Evolutionary conservation across 2,797 vertebrate species (phyloP), one percentile per base, ranked within the genome.

Genomic region (Malacoctenus gilli): DNA sequence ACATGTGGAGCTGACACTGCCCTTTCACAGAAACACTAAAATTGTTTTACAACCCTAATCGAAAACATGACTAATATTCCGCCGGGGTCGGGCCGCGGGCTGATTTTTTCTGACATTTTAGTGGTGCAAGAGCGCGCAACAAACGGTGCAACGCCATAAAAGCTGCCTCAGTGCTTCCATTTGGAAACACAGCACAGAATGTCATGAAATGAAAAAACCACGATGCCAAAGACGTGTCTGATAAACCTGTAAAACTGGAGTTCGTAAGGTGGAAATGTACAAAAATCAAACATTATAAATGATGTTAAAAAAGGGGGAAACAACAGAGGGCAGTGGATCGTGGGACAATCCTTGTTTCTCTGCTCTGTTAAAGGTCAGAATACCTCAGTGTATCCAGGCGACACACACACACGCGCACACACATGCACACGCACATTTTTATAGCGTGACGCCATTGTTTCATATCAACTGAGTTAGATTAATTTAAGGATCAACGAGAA

Each of bases 281-380:
- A n/a, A n/a, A n/a, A n/a, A n/a, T n/a, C n/a, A n/a, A n/a, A n/a
- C n/a, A n/a, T n/a, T 67, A n/a, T 48, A 5, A 55, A 16, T 53
- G 4, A 35, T 28, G 18, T 32, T 43, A 1, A 35, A 22, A 41
- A 28, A 9, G 7, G 25, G 49, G 11, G 18, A 54, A 49, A 21
- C 14, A 39, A 21, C 35, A 35, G 18, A 1, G 2, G 23, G 6
- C 13, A 21, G 20, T 35, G n/a, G 52, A 63, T 13, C 28, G 21
- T 41, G 10, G 6, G 48, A 64, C 25, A 28, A 52, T 75, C 40
- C 34, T 50, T 18, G 8, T 41, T 30, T 32, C 19, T 41, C 65
- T 47, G 56, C 59, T 83, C 79, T 76, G 68, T 72, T 38, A 86
- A 86, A 89, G 79, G 83, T 87, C 87, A 73, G 52, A 83, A 82